A percentile compares a stretch with the other conserved stretches of the same genome.
Evolutionary conservation across 1,140 invertebrate genomes (phyloP).

Genomic region (Heliconius himera): DNA sequence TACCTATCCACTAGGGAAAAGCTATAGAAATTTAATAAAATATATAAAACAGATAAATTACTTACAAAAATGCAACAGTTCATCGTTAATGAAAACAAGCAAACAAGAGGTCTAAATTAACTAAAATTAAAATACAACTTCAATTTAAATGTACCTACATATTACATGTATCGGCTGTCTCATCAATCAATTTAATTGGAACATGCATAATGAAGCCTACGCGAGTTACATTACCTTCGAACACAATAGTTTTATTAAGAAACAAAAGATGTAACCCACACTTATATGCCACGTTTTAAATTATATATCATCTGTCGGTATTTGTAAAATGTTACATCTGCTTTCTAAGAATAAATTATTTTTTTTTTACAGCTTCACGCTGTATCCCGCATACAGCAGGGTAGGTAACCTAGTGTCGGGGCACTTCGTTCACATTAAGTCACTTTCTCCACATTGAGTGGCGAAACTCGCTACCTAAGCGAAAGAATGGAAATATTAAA

Average conservation of each 20-base stretch:
- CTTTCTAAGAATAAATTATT: background rate
- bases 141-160: background rate
- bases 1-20: too few species aligned
- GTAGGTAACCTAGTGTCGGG: too few species aligned
- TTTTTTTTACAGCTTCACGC: too few species aligned
- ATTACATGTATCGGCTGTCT: background rate
- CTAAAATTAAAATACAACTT: slow-evolving; percentile 3
- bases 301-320: background rate
- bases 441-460: too few species aligned
- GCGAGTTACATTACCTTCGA: slow-evolving; percentile 15
- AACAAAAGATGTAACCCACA: slow-evolving; percentile 25
- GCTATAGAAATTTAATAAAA: too few species aligned
- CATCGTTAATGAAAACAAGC: background rate
- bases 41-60: background rate
- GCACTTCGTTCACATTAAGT: too few species aligned
- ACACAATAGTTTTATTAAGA: slow-evolving; percentile 20
- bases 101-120: slow-evolving; percentile 5
- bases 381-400: too few species aligned
- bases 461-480: too few species aligned
- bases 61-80: background rate
- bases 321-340: background rate
- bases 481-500: too few species aligned
- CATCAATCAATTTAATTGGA: slow-evolving; percentile 12
- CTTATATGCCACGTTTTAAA: slow-evolving; percentile 21
- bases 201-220: slow-evolving; percentile 12